Base-by-base conservation (phyloP, 2,888 invertebrate genomes). In the Macrophya annulata region DNA sequence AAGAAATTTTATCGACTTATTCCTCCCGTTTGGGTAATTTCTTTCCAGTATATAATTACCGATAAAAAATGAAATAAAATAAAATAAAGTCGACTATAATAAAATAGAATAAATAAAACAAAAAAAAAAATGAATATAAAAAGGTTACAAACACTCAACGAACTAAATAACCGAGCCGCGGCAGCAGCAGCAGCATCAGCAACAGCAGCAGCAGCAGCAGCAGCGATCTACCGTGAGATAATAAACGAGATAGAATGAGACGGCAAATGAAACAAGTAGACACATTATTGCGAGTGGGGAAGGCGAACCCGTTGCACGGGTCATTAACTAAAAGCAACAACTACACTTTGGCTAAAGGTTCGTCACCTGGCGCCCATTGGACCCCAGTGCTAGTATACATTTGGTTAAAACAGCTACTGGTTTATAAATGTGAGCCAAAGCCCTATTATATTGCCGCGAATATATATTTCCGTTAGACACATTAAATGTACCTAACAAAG, bases 151-250 rank as follows among this genome's bases (percentile, higher is more conserved):
- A 62, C 62, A 21, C 25, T 62, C 25, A 62, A 25, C 62, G 62
- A 21, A 62, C 62, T 62, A 12, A 37, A 68, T 37, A 68, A 68
- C 37, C 37, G 31, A 68, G 12, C 31, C 68, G 37, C 37, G 17
- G 17, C 15, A 4, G 48, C 15, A 31, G 31, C 31, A 31, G 3
- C 31, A 31, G 31, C 31, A 31, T 1, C 31, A 31, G 31, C 31
- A 31, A 3, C 31, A 31, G 31, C 31, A 31, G 31, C 31, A 31
- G 31, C 31, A 31, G 31, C 31, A 31, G 31, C 31, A 31, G 31
- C 31, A 12, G 17, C 25, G 68, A 68, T 68, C 68, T 37, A 84
- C 84, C 86, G 85, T 84, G 87, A 88, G 88, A 89, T 88, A 88
- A 89, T 87, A 37, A 48, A 85, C 21, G 40, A 17, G 31, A 40